A percentile compares a stretch with the other conserved stretches of the same genome.
Conservation (phyloP, 2,888 invertebrate genomes). For the Thalpophila matura region DNA sequence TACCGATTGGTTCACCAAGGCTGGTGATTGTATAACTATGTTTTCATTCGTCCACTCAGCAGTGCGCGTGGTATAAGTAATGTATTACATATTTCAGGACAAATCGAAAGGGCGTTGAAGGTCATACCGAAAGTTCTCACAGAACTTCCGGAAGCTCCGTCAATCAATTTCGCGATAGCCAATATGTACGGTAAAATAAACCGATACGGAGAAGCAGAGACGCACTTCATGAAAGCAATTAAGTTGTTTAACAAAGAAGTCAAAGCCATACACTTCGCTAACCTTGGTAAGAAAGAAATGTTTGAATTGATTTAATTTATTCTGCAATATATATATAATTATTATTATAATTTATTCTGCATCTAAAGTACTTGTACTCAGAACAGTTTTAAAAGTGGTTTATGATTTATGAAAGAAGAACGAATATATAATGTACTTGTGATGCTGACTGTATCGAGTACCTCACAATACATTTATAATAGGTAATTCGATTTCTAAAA, state of each 20-base stretch:
- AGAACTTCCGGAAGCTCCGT: slow-evolving; percentile 93
- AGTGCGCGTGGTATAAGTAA: too few species aligned
- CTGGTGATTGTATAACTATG: neutral
- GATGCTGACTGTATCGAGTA: too few species aligned
- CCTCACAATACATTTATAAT: too few species aligned
- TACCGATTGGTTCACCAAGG: neutral
- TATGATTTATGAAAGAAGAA: too few species aligned
- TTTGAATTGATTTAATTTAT: too few species aligned
- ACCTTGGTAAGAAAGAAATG: slow-evolving; percentile 93
- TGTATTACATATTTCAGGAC: slow-evolving; percentile 82
- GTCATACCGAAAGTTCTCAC: slow-evolving; percentile 93
- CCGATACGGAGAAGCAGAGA: slow-evolving; percentile 95
- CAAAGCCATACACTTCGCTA: slow-evolving; percentile 96
- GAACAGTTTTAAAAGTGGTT: too few species aligned
- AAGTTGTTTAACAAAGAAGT: slow-evolving; percentile 89
- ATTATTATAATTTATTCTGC: too few species aligned
- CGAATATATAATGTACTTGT: too few species aligned
- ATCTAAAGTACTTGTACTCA: too few species aligned
- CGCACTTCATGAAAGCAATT: slow-evolving; percentile 95
- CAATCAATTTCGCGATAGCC: slow-evolving; percentile 96
- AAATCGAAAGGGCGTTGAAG: slow-evolving; percentile 93
- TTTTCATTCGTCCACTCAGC: neutral
- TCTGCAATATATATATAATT: too few species aligned
- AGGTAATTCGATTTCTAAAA: too few species aligned
- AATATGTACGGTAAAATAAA: slow-evolving; percentile 96